Conservation (phyloP, 2,113 vertebrate species). For the Pluvianellus socialis region DNA sequence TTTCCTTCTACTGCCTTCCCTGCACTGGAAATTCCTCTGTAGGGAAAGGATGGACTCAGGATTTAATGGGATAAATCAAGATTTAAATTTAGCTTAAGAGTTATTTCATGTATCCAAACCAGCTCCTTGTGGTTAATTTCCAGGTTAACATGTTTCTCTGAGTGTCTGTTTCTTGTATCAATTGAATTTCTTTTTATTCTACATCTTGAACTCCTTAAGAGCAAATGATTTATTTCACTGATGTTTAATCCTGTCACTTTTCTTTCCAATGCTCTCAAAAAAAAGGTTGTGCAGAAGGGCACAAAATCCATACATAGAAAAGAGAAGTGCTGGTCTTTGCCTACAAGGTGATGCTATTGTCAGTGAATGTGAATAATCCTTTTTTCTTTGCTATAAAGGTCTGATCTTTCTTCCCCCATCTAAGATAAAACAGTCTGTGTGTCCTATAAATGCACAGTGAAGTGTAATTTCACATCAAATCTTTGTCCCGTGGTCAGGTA, state of each 20-base stretch:
- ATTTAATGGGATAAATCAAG: not conserved
- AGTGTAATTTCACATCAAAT: constrained; percentile 62
- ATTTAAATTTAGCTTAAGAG: not conserved
- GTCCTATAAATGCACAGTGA: constrained; percentile 50
- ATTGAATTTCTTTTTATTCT: not conserved
- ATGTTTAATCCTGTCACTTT: constrained; percentile 26
- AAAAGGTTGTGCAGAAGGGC: not conserved
- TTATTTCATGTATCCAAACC: not conserved
- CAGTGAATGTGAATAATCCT: not conserved
- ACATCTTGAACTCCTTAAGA: not conserved
- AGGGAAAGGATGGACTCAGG: not conserved
- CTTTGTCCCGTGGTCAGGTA: not conserved
- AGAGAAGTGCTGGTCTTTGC: not conserved
- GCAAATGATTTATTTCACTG: constrained; percentile 24
- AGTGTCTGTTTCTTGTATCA: not conserved
- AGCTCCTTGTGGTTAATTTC: not conserved
- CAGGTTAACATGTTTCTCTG: not conserved
- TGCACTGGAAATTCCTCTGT: not conserved
- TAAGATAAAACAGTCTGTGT: constrained; percentile 33
- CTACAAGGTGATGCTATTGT: not conserved
- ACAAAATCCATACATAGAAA: constrained; percentile 28
- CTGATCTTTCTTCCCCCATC: constrained; percentile 9
- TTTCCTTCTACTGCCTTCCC: not conserved
- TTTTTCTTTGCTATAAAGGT: not conserved
- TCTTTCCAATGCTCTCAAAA: not conserved